Evolutionary conservation across 2,888 invertebrate genomes (phyloP), one percentile per base, ranked within the genome.

Genomic region (Gymnosoma rotundatum): DNA sequence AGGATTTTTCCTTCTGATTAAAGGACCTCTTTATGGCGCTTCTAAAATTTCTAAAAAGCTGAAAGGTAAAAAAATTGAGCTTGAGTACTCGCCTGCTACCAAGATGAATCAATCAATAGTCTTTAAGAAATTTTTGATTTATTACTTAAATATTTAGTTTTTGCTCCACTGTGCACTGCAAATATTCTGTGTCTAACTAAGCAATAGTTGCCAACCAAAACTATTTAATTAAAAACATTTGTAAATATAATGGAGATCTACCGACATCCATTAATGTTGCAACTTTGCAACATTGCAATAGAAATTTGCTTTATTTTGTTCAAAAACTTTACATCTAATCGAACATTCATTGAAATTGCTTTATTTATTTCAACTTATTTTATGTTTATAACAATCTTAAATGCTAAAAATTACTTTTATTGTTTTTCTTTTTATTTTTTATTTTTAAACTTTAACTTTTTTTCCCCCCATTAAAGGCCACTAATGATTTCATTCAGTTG

Each of bases 281-380:
- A 61, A 25, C 25, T 38, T 38, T 9, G 36, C 14, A 18, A 2
- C 16, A 6, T 32, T 32, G 32, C 32, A 32, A 32, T 6, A 7
- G 32, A 32, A 70, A 56, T 54, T 36, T 36, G 61, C 36, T 72
- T 58, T 21, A 42, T 20, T 66, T 52, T 52, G 58, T 73, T 79
- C 58, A 25, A 21, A 32, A 60, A 79, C 42, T 79, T 73, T 60
- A 66, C 79, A 79, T 79, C 79, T 73, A 73, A 73, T 79, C 79
- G 52, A 73, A 73, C 60, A 66, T 73, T 66, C 50, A 73, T 79
- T 73, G 42, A 42, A 66, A 66, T 60, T 42, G 66, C 66, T 73
- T 73, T 60, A 73, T 78, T 48, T 7, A 48, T 48, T 48, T 52
- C 18, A 66, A 67, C 61, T 52, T 58, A n/a, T 66, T 48, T 60